phyloP scores from a whole-genome alignment of 2,888 invertebrate genomes.

The Aethes cnicana region DNA sequence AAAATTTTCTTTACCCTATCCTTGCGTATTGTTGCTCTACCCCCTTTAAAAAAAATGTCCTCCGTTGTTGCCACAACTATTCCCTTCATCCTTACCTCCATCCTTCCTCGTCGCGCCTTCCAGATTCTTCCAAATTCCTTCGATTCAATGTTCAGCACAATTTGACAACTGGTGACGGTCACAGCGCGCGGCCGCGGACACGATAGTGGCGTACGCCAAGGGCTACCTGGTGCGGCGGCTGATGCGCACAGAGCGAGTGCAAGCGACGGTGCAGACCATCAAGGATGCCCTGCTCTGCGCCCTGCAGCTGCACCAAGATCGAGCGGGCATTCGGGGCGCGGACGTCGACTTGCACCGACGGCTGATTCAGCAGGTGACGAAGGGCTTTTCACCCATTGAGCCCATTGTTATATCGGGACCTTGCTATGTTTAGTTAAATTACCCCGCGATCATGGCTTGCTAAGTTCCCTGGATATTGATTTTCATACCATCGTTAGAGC shows the following conservation, averaged over 20 bases:
- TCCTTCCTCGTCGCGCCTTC: not conserved
- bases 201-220: constrained; percentile 85
- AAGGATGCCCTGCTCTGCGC: constrained; percentile 90
- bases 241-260: constrained; percentile 90
- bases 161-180: constrained; percentile 39
- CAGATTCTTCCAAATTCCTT: not conserved
- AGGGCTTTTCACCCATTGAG: too few relatives aligned
- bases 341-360: constrained; percentile 88
- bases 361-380: constrained; percentile 87
- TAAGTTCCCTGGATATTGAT: too few relatives aligned
- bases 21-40: too few relatives aligned
- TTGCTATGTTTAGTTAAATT: too few relatives aligned
- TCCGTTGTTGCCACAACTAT: too few relatives aligned
- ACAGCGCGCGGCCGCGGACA: constrained; percentile 83
- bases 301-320: constrained; percentile 86
- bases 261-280: constrained; percentile 89
- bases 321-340: constrained; percentile 81
- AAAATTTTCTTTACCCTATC: too few relatives aligned
- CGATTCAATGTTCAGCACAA: constrained; percentile 41
- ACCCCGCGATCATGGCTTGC: too few relatives aligned
- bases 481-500: too few relatives aligned
- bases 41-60: too few relatives aligned
- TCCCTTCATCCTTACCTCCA: not conserved
- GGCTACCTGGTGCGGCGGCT: constrained; percentile 92
- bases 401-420: too few relatives aligned